Conservation (phyloP, 2,113 vertebrate genomes). For the Elaphurus davidianus region DNA sequence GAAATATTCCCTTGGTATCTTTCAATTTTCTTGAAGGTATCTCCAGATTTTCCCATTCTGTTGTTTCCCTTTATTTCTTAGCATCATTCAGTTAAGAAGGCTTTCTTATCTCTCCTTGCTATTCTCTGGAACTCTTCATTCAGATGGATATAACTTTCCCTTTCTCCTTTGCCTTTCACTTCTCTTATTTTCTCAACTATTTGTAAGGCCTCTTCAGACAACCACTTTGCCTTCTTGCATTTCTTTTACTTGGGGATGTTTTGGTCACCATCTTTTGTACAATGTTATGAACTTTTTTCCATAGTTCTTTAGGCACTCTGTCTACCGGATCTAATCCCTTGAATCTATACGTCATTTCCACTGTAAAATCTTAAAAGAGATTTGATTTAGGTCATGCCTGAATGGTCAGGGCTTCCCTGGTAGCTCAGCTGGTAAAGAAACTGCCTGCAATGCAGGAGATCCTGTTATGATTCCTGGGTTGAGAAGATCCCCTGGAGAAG, state of each 20-base stretch:
- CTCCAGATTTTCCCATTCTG: not conserved
- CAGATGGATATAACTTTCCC: not conserved
- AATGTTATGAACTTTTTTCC: not conserved
- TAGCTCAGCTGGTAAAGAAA: not conserved
- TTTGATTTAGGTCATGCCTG: not conserved
- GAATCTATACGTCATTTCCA: not conserved
- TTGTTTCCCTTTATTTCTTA: not conserved
- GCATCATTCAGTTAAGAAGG: not conserved
- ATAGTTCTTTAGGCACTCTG: not conserved
- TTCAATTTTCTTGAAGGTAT: not conserved
- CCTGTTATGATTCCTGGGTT: not conserved
- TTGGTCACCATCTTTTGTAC: not conserved
- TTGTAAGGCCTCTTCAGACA: not conserved
- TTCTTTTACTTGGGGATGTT: not conserved
- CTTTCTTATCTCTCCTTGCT: not conserved
- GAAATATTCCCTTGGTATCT: not conserved
- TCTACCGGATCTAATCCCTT: fast-evolving
- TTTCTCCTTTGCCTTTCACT: not conserved
- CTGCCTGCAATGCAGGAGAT: not conserved
- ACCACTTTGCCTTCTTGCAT: not conserved
- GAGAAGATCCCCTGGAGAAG: not conserved
- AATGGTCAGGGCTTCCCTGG: not conserved
- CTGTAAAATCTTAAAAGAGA: not conserved
- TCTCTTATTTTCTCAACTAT: not conserved
- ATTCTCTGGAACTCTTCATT: not conserved